A percentile compares a stretch with the other conserved stretches of the same genome.
These are phyloP conservation scores for Pomacea canaliculata DNA, from an alignment of 2,888 invertebrate genomes.

Conservation along the genomic window DNA sequence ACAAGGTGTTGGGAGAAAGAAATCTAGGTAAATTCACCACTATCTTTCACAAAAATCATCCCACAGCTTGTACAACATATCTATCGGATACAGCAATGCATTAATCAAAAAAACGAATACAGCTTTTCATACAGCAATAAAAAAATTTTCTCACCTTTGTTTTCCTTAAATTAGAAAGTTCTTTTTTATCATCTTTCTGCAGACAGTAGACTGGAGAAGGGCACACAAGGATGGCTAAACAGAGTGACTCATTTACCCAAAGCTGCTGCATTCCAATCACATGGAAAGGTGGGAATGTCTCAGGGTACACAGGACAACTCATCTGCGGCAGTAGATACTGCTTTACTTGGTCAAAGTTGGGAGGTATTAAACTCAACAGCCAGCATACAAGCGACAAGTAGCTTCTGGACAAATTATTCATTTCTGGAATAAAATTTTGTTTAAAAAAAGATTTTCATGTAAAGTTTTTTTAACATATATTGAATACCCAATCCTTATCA, in stretches of 20 bases:
- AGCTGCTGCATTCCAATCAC: slow-evolving; percentile 65
- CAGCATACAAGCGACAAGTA: slow-evolving; percentile 62
- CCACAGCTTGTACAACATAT: too few species aligned
- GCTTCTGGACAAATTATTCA: slow-evolving; percentile 55
- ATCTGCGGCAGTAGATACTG: slow-evolving; percentile 27
- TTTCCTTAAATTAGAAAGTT: slow-evolving; percentile 48
- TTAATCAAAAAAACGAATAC: too few species aligned
- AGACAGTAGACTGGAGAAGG: slow-evolving; percentile 48
- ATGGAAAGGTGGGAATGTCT: slow-evolving; percentile 49
- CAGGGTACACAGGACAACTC: slow-evolving; percentile 5
- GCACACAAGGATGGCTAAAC: slow-evolving; percentile 56
- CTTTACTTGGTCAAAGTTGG: slow-evolving; percentile 50
- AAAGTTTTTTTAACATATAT: too few species aligned
- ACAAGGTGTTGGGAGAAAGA: too few species aligned
- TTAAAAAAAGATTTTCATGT: too few species aligned
- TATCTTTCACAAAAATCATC: too few species aligned
- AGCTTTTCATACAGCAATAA: too few species aligned
- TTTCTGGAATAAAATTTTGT: slow-evolving; percentile 2
- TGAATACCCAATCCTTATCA: too few species aligned
- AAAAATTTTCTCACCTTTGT: slow-evolving; percentile 45
- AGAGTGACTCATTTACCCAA: slow-evolving; percentile 56
- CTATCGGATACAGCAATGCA: too few species aligned
- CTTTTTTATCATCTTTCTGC: slow-evolving; percentile 38
- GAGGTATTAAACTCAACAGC: slow-evolving; percentile 62
- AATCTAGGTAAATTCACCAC: too few species aligned